Evolutionary conservation across 2,888 invertebrate genomes (phyloP).

Genomic region (Lissocephala sabroskyi): DNA sequence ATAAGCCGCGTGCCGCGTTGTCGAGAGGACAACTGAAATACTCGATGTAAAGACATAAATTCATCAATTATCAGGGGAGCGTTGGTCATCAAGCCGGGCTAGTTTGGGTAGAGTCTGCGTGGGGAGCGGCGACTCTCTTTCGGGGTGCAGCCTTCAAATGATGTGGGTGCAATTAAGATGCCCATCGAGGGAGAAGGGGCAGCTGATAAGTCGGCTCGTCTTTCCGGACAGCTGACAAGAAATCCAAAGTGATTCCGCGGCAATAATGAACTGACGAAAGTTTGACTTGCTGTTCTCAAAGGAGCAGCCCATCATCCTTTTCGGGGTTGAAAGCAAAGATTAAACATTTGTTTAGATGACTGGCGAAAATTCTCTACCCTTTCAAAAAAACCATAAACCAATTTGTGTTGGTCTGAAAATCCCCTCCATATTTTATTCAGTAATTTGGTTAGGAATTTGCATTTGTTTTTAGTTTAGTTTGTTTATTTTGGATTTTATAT

Average conservation of each 20-base stretch:
- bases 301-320: too few species aligned
- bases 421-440: too few species aligned
- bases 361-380: too few species aligned
- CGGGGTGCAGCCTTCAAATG: constrained; percentile 17
- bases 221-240: constrained; percentile 15
- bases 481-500: too few species aligned
- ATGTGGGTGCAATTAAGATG: constrained; percentile 49
- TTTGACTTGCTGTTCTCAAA: too few species aligned
- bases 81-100: constrained; percentile 22
- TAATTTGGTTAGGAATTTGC: too few species aligned
- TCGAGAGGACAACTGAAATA: constrained; percentile 3
- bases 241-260: constrained; percentile 1
- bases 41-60: constrained; percentile 37
- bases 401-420: too few species aligned
- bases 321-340: too few species aligned
- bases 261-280: neutral
- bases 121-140: too few species aligned
- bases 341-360: too few species aligned
- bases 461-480: too few species aligned
- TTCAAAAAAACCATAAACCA: too few species aligned
- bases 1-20: constrained; percentile 20
- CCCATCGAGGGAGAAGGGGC: constrained; percentile 38
- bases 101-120: neutral
- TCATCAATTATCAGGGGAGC: constrained; percentile 40
- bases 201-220: constrained; percentile 7